Base-by-base conservation (phyloP, 2,113 vertebrate species). In the Pelobates fuscus region DNA sequence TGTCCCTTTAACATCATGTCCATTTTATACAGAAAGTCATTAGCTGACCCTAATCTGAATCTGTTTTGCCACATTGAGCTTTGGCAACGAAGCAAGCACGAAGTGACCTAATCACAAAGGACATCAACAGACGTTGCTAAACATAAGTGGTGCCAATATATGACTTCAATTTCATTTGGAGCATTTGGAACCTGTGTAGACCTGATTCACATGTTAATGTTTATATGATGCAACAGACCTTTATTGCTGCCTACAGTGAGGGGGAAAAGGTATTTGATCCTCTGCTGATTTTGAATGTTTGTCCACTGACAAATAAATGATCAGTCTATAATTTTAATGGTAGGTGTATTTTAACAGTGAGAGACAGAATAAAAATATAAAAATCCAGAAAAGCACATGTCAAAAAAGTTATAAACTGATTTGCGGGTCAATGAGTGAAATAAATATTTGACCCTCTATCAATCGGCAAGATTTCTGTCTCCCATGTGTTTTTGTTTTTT, bases 101-200 rank as follows among this genome's bases (percentile, higher is more conserved):
- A 55, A 2, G 15, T 82, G 77, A 80, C 37, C 27, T 63, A 65
- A 10, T 52, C 7, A 68, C 58, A 71, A 0, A 0, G 24, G 32
- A 66, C 20, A 61, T 24, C 58, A 78, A 37, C n/a, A 74, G 0
- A 0, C 32, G 26, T 63, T 61, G 67, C 80, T 77, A 2, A 1
- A 54, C 57, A 79, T 63, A 21, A 49, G 41, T 20, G 6, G 17
- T 46, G 32, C 21, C 69, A 44, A 78, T 32, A 69, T 8, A 66
- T 29, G 37, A 24, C 41, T 32, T 11, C 5, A 54, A 79, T 76
- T 0, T 5, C 57, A 43, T 49, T 6, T 59, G 21, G 71, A 27
- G 26, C 8, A 24, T 26, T 44, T 17, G 29, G 11, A 27, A 17
- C 8, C 63, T 75, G 62, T 72, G 10, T 57, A 60, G 46, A 21